Conservation (phyloP, 1,140 invertebrate species). For the Rhopalosiphum maidis region DNA sequence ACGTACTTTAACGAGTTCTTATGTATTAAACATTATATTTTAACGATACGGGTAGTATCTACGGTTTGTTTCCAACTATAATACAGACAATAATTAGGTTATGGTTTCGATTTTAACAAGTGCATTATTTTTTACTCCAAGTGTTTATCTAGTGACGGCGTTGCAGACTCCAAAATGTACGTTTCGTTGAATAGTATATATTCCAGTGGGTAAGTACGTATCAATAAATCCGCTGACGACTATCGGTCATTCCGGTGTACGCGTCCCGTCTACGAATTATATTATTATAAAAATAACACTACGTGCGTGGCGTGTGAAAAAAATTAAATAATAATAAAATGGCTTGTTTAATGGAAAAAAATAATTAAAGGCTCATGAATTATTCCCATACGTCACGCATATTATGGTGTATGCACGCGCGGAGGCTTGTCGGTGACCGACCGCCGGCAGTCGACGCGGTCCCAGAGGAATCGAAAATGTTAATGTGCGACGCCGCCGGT, state of each 20-base stretch:
- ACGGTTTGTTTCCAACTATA: too few species aligned
- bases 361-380: slow-evolving; percentile 45
- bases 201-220: too few species aligned
- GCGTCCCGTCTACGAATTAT: background rate
- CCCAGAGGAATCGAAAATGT: background rate
- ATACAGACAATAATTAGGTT: too few species aligned
- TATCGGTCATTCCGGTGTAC: background rate
- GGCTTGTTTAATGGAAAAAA: slow-evolving; percentile 44
- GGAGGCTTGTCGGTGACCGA: background rate
- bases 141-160: too few species aligned
- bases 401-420: background rate
- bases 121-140: too few species aligned
- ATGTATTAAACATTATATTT: too few species aligned
- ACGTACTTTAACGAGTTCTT: too few species aligned
- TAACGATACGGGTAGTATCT: too few species aligned
- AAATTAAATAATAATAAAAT: slow-evolving; percentile 4
- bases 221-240: background rate
- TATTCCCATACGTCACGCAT: slow-evolving; percentile 2
- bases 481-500: background rate
- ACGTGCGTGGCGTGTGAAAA: background rate
- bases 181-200: too few species aligned
- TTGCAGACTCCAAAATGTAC: too few species aligned
- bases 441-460: background rate
- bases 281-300: background rate
- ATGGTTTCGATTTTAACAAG: too few species aligned